These are phyloP conservation scores for Geotrupes spiniger DNA, from an alignment of 2,888 invertebrate genomes.

Conservation along the genomic window DNA sequence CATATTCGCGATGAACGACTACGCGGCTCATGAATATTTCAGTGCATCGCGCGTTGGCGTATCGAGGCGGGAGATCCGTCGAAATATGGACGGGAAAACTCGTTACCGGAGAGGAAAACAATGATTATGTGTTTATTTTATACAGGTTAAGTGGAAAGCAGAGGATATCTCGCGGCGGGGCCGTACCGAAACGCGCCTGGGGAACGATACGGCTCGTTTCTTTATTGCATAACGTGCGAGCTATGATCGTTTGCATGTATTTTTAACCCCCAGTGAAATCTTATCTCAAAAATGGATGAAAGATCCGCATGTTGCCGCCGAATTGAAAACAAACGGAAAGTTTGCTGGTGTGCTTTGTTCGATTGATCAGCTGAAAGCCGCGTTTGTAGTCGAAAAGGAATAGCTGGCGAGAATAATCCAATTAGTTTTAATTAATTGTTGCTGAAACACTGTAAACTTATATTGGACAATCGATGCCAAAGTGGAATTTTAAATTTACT, in stretches of 20 bases:
- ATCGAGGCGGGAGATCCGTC: conserved; percentile 3
- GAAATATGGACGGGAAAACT: conserved; percentile 2
- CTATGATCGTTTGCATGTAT: conserved; percentile 36
- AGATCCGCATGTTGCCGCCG: conserved; percentile 1
- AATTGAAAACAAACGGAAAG: conserved; percentile 4
- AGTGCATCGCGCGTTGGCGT: conserved; percentile 18
- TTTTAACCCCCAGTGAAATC: conserved; percentile 34
- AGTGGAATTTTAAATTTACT: too few relatives aligned
- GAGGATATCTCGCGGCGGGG: conserved; percentile 8
- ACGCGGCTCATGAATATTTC: conserved; percentile 14
- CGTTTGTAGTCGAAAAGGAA: too few relatives aligned
- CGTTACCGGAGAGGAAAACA: conserved; percentile 6
- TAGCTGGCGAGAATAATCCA: too few relatives aligned
- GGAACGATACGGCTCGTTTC: conserved; percentile 34
- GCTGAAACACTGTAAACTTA: too few relatives aligned
- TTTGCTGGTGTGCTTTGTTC: too few relatives aligned
- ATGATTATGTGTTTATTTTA: conserved; percentile 28
- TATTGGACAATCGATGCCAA: too few relatives aligned
- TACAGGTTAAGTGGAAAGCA: conserved; percentile 29
- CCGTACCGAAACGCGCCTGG: conserved; percentile 28
- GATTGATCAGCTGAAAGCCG: too few relatives aligned
- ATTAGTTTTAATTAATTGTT: too few relatives aligned
- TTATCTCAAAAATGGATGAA: conserved; percentile 31
- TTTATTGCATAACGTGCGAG: conserved; percentile 33
- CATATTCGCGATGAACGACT: too few relatives aligned